These are phyloP conservation scores for Zaprionus davidi DNA, from an alignment of 1,140 invertebrate species.

Conservation along the genomic window DNA sequence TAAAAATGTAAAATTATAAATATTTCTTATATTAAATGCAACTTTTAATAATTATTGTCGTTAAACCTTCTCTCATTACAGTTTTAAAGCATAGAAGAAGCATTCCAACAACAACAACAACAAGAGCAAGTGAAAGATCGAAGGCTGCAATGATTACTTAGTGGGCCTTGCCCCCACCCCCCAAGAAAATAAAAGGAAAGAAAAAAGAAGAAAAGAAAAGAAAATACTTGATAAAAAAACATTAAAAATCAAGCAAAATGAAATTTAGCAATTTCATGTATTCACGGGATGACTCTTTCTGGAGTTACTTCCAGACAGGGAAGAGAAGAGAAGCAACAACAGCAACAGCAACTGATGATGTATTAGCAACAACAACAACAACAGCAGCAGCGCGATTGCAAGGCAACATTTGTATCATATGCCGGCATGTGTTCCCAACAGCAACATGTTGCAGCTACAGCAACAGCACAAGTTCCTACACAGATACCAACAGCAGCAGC, in stretches of 20 bases:
- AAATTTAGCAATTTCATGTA: background rate
- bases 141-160: slow-evolving; percentile 66
- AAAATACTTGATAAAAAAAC: slow-evolving; percentile 22
- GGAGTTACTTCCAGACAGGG: too few relatives aligned
- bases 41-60: too few relatives aligned
- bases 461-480: background rate
- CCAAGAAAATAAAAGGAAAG: background rate
- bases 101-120: slow-evolving; percentile 43
- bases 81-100: slow-evolving; percentile 26
- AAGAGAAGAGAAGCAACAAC: background rate
- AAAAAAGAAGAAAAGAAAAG: slow-evolving; percentile 10
- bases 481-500: background rate
- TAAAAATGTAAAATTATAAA: too few relatives aligned
- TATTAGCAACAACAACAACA: slow-evolving; percentile 36
- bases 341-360: background rate
- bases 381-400: slow-evolving; percentile 18
- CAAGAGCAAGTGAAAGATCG: background rate
- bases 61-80: too few relatives aligned
- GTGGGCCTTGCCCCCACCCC: slow-evolving; percentile 29
- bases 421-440: slow-evolving; percentile 44
- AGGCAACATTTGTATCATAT: slow-evolving; percentile 61
- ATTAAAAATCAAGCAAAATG: background rate
- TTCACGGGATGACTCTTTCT: too few relatives aligned
- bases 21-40: too few relatives aligned
- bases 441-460: slow-evolving; percentile 28